Base-by-base conservation (phyloP, 64 coral and sea anemone genomes). In the Anthopleura sola region DNA sequence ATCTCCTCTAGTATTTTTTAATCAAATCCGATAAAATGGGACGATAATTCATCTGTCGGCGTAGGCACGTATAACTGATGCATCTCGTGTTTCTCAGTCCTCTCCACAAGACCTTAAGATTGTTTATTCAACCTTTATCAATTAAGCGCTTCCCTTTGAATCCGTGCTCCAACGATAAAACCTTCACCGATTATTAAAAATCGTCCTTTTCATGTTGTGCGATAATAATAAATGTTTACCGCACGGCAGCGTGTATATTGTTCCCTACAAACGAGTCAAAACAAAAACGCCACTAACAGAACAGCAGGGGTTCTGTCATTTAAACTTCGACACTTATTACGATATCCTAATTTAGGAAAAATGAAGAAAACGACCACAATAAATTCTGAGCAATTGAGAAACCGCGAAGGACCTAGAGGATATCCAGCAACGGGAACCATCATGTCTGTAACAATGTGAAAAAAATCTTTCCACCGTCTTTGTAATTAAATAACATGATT, bases 141-240 rank as follows among this genome's bases (percentile, higher is more conserved):
- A 79, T 79, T 79, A 79, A 71, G 66, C 66, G 66, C 66, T 34
- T 71, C 16, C 31, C 76, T 79, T 44, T 79, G 76, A 44, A 33
- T 1, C 37, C 10, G 9, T 48, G 17, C 39, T 47, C 37, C 44
- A 24, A 0, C 76, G 76, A 79, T 44, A 79, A 79, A 79, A 71
- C n/a, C n/a, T 28, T 11, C 9, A 1, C 9, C 10, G 66, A 21
- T 79, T 79, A 79, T 79, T 79, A 79, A 79, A 79, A 44, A 53
- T 5, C 24, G 37, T 5, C 76, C 34, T 62, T 71, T 34, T 47
- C 39, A 79, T 79, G 16, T 21, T n/a, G 5, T 38, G 38, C 24
- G 76, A 23, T 44, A 21, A 71, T 32, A 10, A 23, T 12, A 47
- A 12, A 44, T 79, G 44, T 79, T 79, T 38, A 79, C 7, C 16